Evolutionary conservation across 1,140 invertebrate species (phyloP), one percentile per base, ranked within the genome.

Genomic region (Achroia grisella): DNA sequence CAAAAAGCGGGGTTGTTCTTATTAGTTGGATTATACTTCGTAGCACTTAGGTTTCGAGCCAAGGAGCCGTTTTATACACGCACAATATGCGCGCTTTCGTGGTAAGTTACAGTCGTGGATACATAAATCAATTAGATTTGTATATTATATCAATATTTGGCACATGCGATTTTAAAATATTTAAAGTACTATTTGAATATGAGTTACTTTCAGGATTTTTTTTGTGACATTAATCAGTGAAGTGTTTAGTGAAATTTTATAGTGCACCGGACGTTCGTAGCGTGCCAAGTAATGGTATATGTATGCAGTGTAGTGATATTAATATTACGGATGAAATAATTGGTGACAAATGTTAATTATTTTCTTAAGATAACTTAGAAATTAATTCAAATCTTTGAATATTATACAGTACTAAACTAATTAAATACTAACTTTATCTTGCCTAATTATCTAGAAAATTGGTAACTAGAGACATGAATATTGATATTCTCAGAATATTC

Each of bases 31-130:
- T 53, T 48, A 15, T 39, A 40, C 49, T 44, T 44, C 52, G 53
- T 48, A 54, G 30, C 37, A 69, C 58, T 64, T 69, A 62, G 68
- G 58, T 58, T 46, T 28, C 51, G 47, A 33, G 40, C 40, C 44
- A 14, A n/a, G 44, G 36, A 36, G 35, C 35, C 61, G 49, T 39
- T 59, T 49, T 42, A 29, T 43, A 50, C 75, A 81, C 50, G 69
- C 70, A 49, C 62, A 79, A 78, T 68, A 83, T 84, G 80, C 77
- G 80, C 52, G 70, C 70, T 54, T 79, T 83, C 53, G 63, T 83
- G 79, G 79, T 81, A 77, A 83, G 79, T 71, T 56, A 8, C 49
- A 61, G 52, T 68, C 39, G 69, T 60, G 60, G 55, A 32, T 52
- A 12, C 52, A n/a, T n/a, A n/a, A 47, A 48, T 48, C 44, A 27